Conservation (phyloP, 92 coral and sea anemone genomes). For the Zoanthus solanderi region DNA sequence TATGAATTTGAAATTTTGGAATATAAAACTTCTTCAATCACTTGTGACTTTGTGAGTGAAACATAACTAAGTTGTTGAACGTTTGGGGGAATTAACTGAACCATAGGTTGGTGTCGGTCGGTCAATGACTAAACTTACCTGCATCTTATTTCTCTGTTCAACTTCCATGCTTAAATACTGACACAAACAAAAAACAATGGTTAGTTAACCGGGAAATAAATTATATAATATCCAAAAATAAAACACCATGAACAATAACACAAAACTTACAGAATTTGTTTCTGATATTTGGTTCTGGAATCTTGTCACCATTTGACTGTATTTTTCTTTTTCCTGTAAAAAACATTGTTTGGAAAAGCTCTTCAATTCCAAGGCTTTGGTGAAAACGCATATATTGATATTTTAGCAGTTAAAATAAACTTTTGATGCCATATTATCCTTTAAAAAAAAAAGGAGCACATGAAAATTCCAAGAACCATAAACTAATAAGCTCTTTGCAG, state of each 20-base stretch:
- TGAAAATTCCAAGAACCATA: no score
- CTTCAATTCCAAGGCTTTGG: background rate
- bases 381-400: no score
- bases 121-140: slow-evolving; percentile 58
- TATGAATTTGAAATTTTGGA: no score
- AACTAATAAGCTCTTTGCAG: no score
- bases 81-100: no score
- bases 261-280: slow-evolving; percentile 70
- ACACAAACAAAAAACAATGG: slow-evolving; percentile 2
- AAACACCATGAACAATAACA: background rate
- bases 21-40: no score
- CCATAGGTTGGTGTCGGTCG: no score
- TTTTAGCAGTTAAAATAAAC: no score
- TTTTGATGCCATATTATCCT: no score
- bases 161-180: slow-evolving; percentile 87
- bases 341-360: background rate
- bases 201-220: background rate
- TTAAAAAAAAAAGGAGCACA: no score
- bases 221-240: background rate
- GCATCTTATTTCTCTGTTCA: slow-evolving; percentile 91
- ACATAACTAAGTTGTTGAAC: no score
- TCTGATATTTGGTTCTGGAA: slow-evolving; percentile 89
- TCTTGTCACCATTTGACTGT: slow-evolving; percentile 90
- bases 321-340: slow-evolving; percentile 90
- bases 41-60: no score